These are phyloP conservation scores for Hydriomena furcata DNA, from an alignment of 2,888 invertebrate species.

Conservation along the genomic window DNA sequence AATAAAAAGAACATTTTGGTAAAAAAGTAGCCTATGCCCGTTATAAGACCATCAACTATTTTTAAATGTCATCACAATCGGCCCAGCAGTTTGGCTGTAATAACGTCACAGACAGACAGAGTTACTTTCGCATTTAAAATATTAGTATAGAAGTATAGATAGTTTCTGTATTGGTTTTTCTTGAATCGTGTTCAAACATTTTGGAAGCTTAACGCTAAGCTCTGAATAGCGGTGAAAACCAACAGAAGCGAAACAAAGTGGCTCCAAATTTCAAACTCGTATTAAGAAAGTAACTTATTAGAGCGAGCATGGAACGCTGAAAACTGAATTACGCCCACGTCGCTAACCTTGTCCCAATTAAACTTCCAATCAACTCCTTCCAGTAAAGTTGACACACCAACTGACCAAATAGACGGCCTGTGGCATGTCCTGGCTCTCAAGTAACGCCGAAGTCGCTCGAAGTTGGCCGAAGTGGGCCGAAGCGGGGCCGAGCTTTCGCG, in stretches of 20 bases:
- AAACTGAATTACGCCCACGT: constrained; percentile 52
- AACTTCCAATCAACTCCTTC: constrained; percentile 74
- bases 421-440: constrained; percentile 62
- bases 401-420: constrained; percentile 64
- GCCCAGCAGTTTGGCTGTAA: no score
- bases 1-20: no score
- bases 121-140: no score
- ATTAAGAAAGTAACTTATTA: constrained; percentile 41
- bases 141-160: no score
- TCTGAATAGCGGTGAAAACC: constrained; percentile 9
- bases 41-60: no score
- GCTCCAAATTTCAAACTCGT: constrained; percentile 29
- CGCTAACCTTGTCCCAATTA: constrained; percentile 79
- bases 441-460: constrained; percentile 71
- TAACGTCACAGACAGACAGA: no score
- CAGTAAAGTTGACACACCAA: constrained; percentile 71
- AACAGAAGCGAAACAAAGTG: constrained; percentile 13
- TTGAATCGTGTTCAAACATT: constrained; percentile 6
- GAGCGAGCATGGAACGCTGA: constrained; percentile 39
- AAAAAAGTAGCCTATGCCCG: no score
- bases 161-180: constrained; percentile 4
- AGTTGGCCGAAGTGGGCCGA: constrained; percentile 65
- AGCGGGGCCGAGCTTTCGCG: constrained; percentile 67
- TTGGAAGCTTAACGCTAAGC: constrained; percentile 2
- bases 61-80: no score